A percentile compares a stretch with the other conserved stretches of the same genome.
phyloP scores from a whole-genome alignment of 2,797 vertebrate genomes.

The Poecile montanus region DNA sequence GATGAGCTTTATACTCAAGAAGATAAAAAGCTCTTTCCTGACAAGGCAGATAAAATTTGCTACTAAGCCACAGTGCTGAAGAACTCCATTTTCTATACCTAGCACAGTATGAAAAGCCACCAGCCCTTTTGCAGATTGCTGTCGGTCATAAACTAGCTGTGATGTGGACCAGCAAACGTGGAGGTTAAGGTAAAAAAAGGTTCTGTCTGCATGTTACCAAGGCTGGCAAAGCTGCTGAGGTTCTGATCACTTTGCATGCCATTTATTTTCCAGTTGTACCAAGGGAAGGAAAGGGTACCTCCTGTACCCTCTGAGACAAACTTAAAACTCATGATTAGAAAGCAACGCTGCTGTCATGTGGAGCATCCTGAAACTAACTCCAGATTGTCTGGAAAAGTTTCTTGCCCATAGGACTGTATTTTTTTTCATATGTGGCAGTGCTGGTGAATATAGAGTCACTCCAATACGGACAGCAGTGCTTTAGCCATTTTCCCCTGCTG shows the following conservation, averaged over 20 bases:
- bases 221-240: neutral
- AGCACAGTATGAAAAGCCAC: neutral
- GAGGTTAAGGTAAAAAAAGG: conserved; percentile 24
- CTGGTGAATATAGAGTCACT: neutral
- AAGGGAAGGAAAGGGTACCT: neutral
- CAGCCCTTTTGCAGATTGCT: neutral
- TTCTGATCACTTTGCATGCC: neutral
- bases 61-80: neutral
- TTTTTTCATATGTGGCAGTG: neutral
- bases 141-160: neutral
- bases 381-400: neutral
- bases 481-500: neutral
- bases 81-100: neutral
- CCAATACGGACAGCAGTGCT: neutral
- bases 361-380: neutral
- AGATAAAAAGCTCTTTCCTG: conserved; percentile 2
- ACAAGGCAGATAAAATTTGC: neutral
- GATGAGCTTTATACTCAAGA: neutral
- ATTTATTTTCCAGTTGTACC: neutral
- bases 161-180: neutral
- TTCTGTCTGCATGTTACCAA: neutral
- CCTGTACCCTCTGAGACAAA: neutral
- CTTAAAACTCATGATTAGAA: neutral
- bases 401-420: neutral
- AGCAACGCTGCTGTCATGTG: neutral